Conservation (phyloP, 2,113 vertebrate genomes). For the Cyprinus carpio region DNA sequence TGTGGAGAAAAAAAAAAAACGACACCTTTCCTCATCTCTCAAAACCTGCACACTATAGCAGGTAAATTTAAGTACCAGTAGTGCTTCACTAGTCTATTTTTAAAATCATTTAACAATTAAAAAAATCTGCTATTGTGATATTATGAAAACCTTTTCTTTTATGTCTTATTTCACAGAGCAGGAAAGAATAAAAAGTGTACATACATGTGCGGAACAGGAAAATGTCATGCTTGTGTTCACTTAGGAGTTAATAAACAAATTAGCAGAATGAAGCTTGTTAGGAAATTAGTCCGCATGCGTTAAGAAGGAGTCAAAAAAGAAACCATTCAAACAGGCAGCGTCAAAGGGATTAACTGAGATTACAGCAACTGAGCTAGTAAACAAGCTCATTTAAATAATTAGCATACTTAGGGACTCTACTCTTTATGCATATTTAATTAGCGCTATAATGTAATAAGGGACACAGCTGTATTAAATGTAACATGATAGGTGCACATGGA, state of each 20-base stretch:
- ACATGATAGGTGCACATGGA: constrained; percentile 34
- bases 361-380: constrained; percentile 55
- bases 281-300: constrained; percentile 45
- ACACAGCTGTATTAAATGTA: constrained; percentile 52
- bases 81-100: neutral
- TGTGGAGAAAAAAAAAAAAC: constrained; percentile 72
- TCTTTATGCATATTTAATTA: constrained; percentile 59
- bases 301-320: constrained; percentile 26
- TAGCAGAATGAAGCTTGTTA: constrained; percentile 50
- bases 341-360: constrained; percentile 58
- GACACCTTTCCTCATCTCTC: constrained; percentile 7
- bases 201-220: constrained; percentile 3
- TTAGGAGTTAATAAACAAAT: constrained; percentile 38
- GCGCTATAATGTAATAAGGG: constrained; percentile 50
- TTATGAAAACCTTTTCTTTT: neutral
- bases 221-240: constrained; percentile 39
- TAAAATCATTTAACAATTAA: neutral
- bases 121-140: neutral
- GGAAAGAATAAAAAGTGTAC: neutral
- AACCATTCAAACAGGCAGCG: constrained; percentile 46
- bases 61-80: neutral
- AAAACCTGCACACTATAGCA: neutral
- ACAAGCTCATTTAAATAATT: constrained; percentile 60
- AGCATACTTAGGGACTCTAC: constrained; percentile 58
- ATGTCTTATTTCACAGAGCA: neutral